Base-by-base conservation (phyloP, 1,140 invertebrate genomes). In the Drosophila azteca region DNA sequence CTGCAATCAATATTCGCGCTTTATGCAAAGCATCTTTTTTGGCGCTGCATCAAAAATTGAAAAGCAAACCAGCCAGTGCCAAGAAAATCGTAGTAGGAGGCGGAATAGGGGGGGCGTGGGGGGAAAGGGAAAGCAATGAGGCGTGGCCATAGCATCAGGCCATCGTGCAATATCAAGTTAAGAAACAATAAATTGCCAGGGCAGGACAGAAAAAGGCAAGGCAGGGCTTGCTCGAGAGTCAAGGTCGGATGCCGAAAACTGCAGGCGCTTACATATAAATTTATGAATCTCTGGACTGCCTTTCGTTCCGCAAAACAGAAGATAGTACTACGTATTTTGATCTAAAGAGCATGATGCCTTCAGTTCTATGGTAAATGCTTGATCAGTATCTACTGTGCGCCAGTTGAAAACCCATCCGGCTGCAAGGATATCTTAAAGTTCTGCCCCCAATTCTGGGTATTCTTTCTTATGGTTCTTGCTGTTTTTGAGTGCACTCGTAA, bases 181-280 rank as follows among this genome's bases (percentile, higher is more conserved):
- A 61, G 77, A 79, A 76, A 87, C 74, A 88, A 87, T 87, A 88
- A 88, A 88, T 88, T 79, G 66, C 64, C 69, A 63, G 48, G 63
- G 66, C 55, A 60, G 51, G 29, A 48, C 48, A 50, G 43, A 52
- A 41, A 45, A 43, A 54, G 35, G 35, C 17, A 20, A 20, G 17
- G 1, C 17, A 20, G 11, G 35, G 35, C 11, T 11, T 11, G 4
- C 3, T 39, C 11, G n/a, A 77, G 45, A 65, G 54, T 62, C 60
- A 85, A 81, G 82, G 79, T 73, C 79, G 49, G 31, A 17, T 53
- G 75, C 57, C 69, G 11, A 65, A 78, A 64, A 77, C 52, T 71
- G 78, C 57, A 73, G 72, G 82, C 69, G 74, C 68, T 82, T 85
- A 75, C 78, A 82, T 76, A 85, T 71, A 85, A 87, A 87, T 78